A percentile compares a stretch with the other conserved stretches of the same genome.
phyloP scores from a whole-genome alignment of 2,113 vertebrate genomes.

The Conger conger region DNA sequence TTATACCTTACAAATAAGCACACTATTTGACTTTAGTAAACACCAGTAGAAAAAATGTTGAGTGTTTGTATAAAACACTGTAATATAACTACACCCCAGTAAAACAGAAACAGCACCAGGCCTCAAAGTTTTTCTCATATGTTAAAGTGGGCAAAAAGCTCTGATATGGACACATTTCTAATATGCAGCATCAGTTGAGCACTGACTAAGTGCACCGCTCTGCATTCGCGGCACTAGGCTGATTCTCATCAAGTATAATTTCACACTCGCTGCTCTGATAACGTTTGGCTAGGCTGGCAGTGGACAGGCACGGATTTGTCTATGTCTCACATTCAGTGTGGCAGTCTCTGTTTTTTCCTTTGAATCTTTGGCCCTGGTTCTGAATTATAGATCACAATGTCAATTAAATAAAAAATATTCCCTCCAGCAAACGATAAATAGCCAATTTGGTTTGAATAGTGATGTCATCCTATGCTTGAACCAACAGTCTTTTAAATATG shows the following conservation, averaged over 20 bases:
- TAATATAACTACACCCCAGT: not conserved
- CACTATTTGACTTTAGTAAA: too few species aligned
- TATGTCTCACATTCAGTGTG: not conserved
- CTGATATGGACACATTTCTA: not conserved
- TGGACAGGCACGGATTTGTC: slow-evolving; percentile 14
- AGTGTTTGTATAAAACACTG: not conserved
- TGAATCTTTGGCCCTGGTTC: not conserved
- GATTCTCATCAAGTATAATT: slow-evolving; percentile 56
- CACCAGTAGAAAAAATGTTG: too few species aligned
- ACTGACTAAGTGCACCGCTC: slow-evolving; percentile 54
- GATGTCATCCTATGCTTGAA: not conserved
- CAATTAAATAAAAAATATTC: not conserved
- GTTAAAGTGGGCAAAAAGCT: not conserved
- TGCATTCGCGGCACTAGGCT: slow-evolving; percentile 48
- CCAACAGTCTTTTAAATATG: not conserved
- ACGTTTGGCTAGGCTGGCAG: slow-evolving; percentile 14
- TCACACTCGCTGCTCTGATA: slow-evolving; percentile 59
- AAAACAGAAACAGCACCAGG: not conserved
- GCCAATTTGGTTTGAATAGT: not conserved
- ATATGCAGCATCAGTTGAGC: slow-evolving; percentile 42
- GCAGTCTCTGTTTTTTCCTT: not conserved
- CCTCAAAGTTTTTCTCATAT: not conserved
- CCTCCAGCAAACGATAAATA: not conserved
- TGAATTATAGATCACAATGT: not conserved
- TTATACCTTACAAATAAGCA: too few species aligned